Evolutionary conservation across 2,113 vertebrate species (phyloP), one percentile per base, ranked within the genome.

Genomic region (Halcyon senegalensis): DNA sequence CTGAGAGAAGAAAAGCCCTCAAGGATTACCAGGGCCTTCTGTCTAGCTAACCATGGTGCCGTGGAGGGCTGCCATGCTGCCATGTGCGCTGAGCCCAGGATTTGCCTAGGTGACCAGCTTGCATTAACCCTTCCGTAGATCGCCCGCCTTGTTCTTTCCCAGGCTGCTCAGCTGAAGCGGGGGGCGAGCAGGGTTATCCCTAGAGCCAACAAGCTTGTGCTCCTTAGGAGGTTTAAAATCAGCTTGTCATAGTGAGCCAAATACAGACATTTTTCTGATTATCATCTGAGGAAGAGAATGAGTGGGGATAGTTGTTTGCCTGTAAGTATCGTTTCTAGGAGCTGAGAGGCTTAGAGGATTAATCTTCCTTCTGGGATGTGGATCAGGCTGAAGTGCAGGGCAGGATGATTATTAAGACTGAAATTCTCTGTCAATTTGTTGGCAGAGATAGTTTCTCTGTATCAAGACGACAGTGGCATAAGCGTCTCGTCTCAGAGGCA

Each of bases 331-430:
- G 14, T 94, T 97, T 95, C 93, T 96, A 25, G 92, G 74, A 94
- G 93, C 93, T 87, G 84, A 97, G 95, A 96, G 83, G 96, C 92
- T 97, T 97, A 97, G 96, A 16, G 63, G 95, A 96, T 97, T 97
- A 97, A 97, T 97, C 95, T 96, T 97, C 90, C 95, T 96, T 95
- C 80, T 91, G 93, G 97, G 87, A 93, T 87, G 89, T 82, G 96
- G 96, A 97, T 97, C 95, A 96, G 91, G 84, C 88, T 97, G 96
- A 92, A 96, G 96, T 96, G 78, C 72, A 94, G 93, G 89, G 92
- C 93, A 89, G 94, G 94, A 96, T 97, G 94, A 96, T 97, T 96
- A 96, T 97, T 95, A 95, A 96, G 96, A 94, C 92, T 94, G 96
- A 96, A 96, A 84, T 96, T 97, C 90, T 93, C 92, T 97, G 94